Evolutionary conservation across 2,888 invertebrate genomes (phyloP).

Genomic region (Pollenia angustigena): DNA sequence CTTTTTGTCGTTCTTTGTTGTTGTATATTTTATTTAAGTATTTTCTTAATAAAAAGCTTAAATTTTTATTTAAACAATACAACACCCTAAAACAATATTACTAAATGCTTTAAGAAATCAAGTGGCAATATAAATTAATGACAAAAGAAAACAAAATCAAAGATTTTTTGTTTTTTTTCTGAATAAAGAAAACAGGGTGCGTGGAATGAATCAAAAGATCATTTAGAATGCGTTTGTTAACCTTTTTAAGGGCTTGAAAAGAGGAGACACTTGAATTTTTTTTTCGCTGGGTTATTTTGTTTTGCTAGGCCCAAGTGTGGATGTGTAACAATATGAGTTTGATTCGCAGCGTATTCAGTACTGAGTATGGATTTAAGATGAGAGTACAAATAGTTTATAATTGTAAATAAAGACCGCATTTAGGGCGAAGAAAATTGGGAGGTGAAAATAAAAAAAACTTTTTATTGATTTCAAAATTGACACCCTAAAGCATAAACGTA

Average conservation of each 20-base stretch:
- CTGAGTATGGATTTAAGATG: too few species aligned
- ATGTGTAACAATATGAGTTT: not conserved
- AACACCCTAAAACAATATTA: not conserved
- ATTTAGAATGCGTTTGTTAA: not conserved
- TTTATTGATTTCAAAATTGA: not conserved
- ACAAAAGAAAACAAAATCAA: not conserved
- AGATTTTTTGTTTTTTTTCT: not conserved
- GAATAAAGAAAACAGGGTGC: too few species aligned
- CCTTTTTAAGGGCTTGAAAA: too few species aligned
- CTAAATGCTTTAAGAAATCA: not conserved
- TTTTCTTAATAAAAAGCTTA: constrained; percentile 25
- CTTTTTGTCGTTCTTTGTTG: constrained; percentile 31
- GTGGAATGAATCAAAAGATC: not conserved
- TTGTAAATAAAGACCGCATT: not conserved
- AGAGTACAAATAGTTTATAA: too few species aligned
- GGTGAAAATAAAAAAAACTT: constrained; percentile 1
- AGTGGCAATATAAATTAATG: not conserved
- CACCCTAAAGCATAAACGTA: constrained; percentile 29
- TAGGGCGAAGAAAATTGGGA: not conserved
- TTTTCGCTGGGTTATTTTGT: not conserved
- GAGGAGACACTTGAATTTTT: not conserved
- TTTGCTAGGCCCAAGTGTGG: not conserved
- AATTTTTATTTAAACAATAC: constrained; percentile 22
- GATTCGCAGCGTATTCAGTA: too few species aligned
- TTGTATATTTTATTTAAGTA: constrained; percentile 17